Evolutionary conservation across 2,888 invertebrate species (phyloP).

Genomic region (Asteroscopus sphinx): DNA sequence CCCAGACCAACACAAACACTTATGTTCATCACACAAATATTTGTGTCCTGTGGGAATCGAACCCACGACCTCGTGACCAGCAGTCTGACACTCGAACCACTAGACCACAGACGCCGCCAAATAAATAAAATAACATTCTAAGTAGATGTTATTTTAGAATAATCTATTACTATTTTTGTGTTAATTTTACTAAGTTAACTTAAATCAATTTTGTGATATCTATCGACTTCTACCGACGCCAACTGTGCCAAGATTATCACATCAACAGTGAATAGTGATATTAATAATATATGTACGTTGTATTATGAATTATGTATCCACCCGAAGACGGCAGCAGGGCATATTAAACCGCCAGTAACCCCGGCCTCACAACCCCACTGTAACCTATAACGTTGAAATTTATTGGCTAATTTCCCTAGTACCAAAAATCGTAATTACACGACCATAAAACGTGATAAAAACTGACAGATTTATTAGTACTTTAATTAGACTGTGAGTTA

Average conservation of each 20-base stretch:
- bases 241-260: slow-evolving; percentile 41
- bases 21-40: no score
- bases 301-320: slow-evolving; percentile 58
- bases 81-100: no score
- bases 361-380: slow-evolving; percentile 32
- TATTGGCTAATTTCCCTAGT: slow-evolving; percentile 55
- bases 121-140: neutral
- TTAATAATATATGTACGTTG: slow-evolving; percentile 45
- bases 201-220: neutral
- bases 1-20: no score
- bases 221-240: neutral
- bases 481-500: slow-evolving; percentile 37
- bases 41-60: no score
- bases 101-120: no score
- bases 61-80: no score
- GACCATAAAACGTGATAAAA: slow-evolving; percentile 50
- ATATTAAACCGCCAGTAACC: slow-evolving; percentile 52
- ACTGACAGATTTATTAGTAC: slow-evolving; percentile 49
- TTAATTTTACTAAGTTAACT: neutral
- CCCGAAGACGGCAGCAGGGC: slow-evolving; percentile 30
- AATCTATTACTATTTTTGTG: neutral
- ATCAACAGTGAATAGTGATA: slow-evolving; percentile 31
- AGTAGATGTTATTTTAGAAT: neutral
- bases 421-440: slow-evolving; percentile 54
- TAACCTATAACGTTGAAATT: slow-evolving; percentile 55